phyloP scores from a whole-genome alignment of 2,888 invertebrate genomes.

The Aphodius sticticus region DNA sequence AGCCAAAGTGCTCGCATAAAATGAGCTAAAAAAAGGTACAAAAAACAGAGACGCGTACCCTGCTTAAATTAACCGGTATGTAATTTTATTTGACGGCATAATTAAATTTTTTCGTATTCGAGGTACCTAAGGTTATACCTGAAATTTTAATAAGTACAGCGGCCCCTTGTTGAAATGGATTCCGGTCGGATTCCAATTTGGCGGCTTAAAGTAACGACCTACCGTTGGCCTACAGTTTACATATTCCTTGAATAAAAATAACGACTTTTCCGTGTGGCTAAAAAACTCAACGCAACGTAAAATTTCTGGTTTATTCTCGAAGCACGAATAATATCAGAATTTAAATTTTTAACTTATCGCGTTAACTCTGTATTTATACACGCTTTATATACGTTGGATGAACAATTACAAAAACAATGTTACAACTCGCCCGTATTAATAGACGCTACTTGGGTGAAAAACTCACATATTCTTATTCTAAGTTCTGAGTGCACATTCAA shows the following conservation, averaged over 20 bases:
- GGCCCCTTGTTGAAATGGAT: not conserved
- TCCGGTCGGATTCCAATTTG: not conserved
- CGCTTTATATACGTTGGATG: too few species aligned
- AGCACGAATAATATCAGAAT: too few species aligned
- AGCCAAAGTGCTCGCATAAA: not conserved
- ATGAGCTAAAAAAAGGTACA: not conserved
- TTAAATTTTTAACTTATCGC: too few species aligned
- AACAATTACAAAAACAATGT: too few species aligned
- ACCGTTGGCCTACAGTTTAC: not conserved
- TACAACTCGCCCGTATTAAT: too few species aligned
- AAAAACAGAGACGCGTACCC: not conserved
- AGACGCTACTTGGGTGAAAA: too few species aligned
- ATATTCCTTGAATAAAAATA: not conserved
- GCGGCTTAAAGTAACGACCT: not conserved
- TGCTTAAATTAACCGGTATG: not conserved
- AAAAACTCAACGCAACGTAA: not conserved
- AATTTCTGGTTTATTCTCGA: not conserved
- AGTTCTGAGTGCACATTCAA: too few species aligned
- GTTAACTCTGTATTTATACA: too few species aligned
- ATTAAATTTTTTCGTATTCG: not conserved
- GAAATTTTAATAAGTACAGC: not conserved
- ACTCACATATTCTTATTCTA: too few species aligned
- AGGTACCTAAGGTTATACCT: not conserved
- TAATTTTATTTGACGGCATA: not conserved
- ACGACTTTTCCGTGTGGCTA: not conserved